These are phyloP conservation scores for Aspidoscelis tigris DNA, from an alignment of 2,113 vertebrate genomes.

Conservation along the genomic window DNA sequence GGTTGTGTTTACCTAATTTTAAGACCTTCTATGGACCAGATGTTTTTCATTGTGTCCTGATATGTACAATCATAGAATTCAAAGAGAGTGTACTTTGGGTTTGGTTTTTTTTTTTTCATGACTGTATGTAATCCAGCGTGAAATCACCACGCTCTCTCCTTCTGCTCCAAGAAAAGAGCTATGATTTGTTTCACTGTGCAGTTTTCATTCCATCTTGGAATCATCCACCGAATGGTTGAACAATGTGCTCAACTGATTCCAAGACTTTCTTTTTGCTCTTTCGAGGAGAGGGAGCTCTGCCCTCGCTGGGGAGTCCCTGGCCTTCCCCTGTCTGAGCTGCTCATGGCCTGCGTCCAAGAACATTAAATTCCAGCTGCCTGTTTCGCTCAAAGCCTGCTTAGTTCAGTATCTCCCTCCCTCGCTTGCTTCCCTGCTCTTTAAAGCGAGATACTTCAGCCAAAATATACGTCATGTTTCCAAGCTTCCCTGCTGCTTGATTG, in stretches of 20 bases:
- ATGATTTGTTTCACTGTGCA: conserved; percentile 51
- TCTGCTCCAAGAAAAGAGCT: conserved; percentile 41
- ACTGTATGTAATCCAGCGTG: conserved; percentile 28
- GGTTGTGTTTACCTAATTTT: too few species aligned
- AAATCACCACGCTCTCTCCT: conserved; percentile 2
- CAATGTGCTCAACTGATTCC: conserved; percentile 68
- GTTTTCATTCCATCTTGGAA: conserved; percentile 23
- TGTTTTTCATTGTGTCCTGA: too few species aligned
- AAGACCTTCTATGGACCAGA: too few species aligned
- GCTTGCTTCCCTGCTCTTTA: conserved; percentile 60
- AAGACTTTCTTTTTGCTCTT: conserved; percentile 64
- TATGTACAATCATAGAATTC: too few species aligned
- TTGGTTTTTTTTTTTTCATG: neutral
- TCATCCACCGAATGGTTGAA: conserved; percentile 64
- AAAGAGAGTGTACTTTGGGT: neutral
- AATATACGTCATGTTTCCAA: conserved; percentile 74
- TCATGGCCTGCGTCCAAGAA: conserved; percentile 74
- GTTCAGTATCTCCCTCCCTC: conserved; percentile 66
- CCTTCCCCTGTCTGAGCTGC: conserved; percentile 68
- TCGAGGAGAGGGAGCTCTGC: conserved; percentile 61
- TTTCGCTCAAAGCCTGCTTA: conserved; percentile 73
- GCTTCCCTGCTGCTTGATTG: conserved; percentile 77
- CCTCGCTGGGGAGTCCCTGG: conserved; percentile 72
- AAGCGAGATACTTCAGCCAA: conserved; percentile 72
- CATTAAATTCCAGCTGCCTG: conserved; percentile 73